Conservation (phyloP, 2,113 vertebrate genomes). For the Tachysurus vachellii region DNA sequence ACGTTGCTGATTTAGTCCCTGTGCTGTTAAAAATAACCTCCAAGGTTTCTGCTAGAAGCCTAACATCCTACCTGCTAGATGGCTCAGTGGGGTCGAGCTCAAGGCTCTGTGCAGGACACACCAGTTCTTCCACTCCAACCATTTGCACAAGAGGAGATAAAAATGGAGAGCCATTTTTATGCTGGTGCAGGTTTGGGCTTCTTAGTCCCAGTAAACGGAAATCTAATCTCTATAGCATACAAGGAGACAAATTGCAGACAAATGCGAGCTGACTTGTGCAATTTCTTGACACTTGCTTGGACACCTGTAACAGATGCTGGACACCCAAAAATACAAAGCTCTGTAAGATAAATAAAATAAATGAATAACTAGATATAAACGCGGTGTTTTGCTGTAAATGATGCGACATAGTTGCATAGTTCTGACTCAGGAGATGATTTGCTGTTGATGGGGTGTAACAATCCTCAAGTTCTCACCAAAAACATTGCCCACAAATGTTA, state of each 20-base stretch:
- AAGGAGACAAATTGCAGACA: neutral
- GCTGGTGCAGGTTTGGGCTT: neutral
- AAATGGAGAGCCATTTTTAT: neutral
- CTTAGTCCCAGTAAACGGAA: neutral
- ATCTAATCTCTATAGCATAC: neutral
- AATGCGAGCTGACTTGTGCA: neutral
- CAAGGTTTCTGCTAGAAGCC: neutral
- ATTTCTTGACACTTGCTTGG: neutral
- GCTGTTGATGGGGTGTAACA: neutral
- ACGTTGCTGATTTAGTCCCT: neutral
- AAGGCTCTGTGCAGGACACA: neutral
- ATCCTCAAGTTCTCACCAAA: neutral
- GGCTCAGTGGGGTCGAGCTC: neutral
- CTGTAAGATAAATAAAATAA: neutral
- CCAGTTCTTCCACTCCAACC: neutral
- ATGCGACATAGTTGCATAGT: neutral
- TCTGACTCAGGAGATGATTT: neutral
- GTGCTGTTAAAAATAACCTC: neutral
- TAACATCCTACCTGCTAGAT: no score
- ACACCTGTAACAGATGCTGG: neutral
- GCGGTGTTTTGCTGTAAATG: neutral
- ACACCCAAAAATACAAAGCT: neutral
- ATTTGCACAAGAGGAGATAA: no score
- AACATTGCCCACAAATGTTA: neutral
- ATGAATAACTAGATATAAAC: neutral